These are phyloP conservation scores for Morpho deidamia DNA, from an alignment of 2,888 invertebrate genomes.

Conservation along the genomic window DNA sequence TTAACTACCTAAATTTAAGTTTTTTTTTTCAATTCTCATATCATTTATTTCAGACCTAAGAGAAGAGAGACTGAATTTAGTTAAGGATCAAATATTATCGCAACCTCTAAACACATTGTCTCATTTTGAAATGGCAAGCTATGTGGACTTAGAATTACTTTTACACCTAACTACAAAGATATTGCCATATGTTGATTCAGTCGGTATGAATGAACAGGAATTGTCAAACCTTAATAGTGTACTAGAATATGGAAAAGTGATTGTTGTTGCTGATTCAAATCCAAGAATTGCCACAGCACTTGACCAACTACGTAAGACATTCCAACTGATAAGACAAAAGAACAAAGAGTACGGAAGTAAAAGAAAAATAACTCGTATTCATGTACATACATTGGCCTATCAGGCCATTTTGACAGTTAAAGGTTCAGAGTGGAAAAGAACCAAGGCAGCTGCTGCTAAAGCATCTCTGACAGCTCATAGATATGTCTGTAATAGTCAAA, in stretches of 20 bases:
- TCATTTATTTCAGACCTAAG: conserved; percentile 75
- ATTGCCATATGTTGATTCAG: conserved; percentile 86
- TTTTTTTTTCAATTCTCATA: too few species aligned
- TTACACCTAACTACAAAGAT: conserved; percentile 82
- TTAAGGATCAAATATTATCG: conserved; percentile 81
- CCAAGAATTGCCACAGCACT: conserved; percentile 88
- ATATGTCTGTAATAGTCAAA: conserved; percentile 86
- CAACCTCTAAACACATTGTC: conserved; percentile 80
- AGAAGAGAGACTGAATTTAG: conserved; percentile 79
- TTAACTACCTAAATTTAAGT: too few species aligned
- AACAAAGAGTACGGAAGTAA: conserved; percentile 58
- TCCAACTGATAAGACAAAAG: conserved; percentile 67
- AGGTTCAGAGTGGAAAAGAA: conserved; percentile 85
- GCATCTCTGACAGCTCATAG: conserved; percentile 89
- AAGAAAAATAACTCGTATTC: conserved; percentile 84
- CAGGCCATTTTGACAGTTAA: conserved; percentile 87
- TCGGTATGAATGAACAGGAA: conserved; percentile 95
- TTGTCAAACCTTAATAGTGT: conserved; percentile 86
- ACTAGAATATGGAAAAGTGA: conserved; percentile 83
- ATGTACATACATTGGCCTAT: conserved; percentile 92
- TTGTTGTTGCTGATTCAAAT: conserved; percentile 86
- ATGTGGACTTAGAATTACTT: conserved; percentile 84
- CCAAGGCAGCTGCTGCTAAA: conserved; percentile 88
- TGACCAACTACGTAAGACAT: conserved; percentile 88
- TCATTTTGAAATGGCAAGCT: conserved; percentile 94